Evolutionary conservation across 2,113 vertebrate genomes (phyloP), one percentile per base, ranked within the genome.

Genomic region (Tachuris rubrigastra): DNA sequence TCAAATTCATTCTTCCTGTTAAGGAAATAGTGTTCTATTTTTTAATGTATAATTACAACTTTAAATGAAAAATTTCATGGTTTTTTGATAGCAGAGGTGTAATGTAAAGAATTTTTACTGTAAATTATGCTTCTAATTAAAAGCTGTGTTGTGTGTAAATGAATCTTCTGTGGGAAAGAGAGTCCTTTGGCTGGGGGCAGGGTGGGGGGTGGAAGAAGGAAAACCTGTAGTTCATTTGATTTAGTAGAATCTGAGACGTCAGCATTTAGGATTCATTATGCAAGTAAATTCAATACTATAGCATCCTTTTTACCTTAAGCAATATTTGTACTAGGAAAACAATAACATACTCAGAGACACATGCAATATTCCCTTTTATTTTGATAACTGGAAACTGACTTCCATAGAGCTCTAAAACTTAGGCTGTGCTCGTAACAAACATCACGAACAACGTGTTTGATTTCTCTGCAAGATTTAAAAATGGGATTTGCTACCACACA

Each of bases 21-120:
- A 95, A 97, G 96, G 96, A 97, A 97, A 98, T 97, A 98, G 97
- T 98, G 96, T 97, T 98, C 97, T 98, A 98, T 98, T 98, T 98
- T 97, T 98, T 97, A 97, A 97, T 97, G 97, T 97, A 65, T 96
- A 97, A 97, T 98, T 97, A 96, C 96, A 93, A 96, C 96, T 97
- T 98, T 97, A 97, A 98, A 97, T 97, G 95, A 95, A 95, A 96
- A 41, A 94, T 85, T 97, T 96, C 93, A 86, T 94, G 94, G 56
- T 96, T 97, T 97, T 97, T 97, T 97, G 95, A 97, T 97, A 97
- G 95, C 90, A 97, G 90, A 97, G 95, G 85, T 97, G 97, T 96
- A 97, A 95, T 97, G 97, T 97, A 96, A 97, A 97, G 83, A 97
- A 94, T 97, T 98, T 97, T 97, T 97, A 98, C 96, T 98, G 97